Base-by-base conservation (phyloP, 2,888 invertebrate genomes). In the Allophyes oxyacanthae region DNA sequence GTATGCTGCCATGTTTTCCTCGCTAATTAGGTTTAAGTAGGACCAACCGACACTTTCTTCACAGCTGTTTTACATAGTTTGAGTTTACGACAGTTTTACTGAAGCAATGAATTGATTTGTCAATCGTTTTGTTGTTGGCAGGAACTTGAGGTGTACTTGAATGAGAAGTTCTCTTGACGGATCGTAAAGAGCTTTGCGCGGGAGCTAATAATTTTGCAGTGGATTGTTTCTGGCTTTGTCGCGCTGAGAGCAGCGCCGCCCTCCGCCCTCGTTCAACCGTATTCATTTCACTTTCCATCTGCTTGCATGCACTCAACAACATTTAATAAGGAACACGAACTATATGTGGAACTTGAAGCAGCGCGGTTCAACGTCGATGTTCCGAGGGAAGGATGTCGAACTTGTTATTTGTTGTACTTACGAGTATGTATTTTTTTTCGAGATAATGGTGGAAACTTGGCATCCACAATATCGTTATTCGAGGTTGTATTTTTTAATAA, bases 61-160 rank as follows among this genome's bases (percentile, higher is more conserved):
- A 53, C 36, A 43, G 46, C 53, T 62, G 46, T 61, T 65, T 67
- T 51, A 61, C 49, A 59, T 64, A 48, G 56, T 49, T 42, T 66
- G 57, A 42, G 40, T 66, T 72, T 71, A 72, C 63, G 64, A 71
- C 51, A 36, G 36, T 64, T 41, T 59, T 36, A 32, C 11, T 33
- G 52, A 54, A 43, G 56, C 46, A 43, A 33, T 64, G 43, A 60
- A 67, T 60, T 25, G 52, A 49, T 56, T 68, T 64, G 66, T 63
- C 58, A 67, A 69, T 64, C 45, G 62, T 43, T 54, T 44, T 26
- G 34, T 50, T 51, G 42, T 52, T 11, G n/a, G 32, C 11, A 20
- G 30, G 13, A 43, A 32, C 10, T 28, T 10, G 40, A 33, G 34
- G 42, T 51, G 32, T 25, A 49, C 45, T 58, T 53, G 10, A 60